A percentile compares a stretch with the other conserved stretches of the same genome.
These are phyloP conservation scores for Felis chaus DNA, from an alignment of 2,113 vertebrate species.

Conservation along the genomic window DNA sequence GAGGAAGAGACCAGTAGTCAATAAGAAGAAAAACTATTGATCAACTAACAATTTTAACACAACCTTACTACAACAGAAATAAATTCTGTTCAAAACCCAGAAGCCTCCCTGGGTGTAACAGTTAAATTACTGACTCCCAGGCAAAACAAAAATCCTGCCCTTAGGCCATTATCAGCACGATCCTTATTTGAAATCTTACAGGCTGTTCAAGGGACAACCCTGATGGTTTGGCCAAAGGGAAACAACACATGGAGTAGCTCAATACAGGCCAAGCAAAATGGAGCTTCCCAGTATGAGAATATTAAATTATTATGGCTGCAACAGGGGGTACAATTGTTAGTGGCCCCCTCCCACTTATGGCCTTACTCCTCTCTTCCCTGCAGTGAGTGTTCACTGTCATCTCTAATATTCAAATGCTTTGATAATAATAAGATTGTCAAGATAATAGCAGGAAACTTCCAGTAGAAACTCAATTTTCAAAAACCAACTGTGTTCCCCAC, in stretches of 20 bases:
- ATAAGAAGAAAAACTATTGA: slow-evolving; percentile 63
- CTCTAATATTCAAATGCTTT: slow-evolving; percentile 83
- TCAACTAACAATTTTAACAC: slow-evolving; percentile 67
- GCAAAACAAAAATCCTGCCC: slow-evolving; percentile 81
- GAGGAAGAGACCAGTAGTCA: slow-evolving; percentile 49
- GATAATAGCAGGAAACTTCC: slow-evolving; percentile 83
- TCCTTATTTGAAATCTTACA: slow-evolving; percentile 82
- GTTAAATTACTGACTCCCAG: slow-evolving; percentile 79
- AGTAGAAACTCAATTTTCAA: slow-evolving; percentile 78
- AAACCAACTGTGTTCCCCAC: slow-evolving; percentile 79
- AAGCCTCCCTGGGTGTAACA: slow-evolving; percentile 68
- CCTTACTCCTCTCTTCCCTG: slow-evolving; percentile 73
- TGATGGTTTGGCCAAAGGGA: slow-evolving; percentile 80
- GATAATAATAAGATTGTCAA: slow-evolving; percentile 84
- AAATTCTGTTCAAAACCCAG: slow-evolving; percentile 73
- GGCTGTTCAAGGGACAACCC: slow-evolving; percentile 73
- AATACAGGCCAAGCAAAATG: slow-evolving; percentile 52
- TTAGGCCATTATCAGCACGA: slow-evolving; percentile 83
- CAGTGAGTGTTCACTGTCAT: slow-evolving; percentile 74
- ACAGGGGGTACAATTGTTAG: slow-evolving; percentile 73
- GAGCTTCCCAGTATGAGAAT: slow-evolving; percentile 77
- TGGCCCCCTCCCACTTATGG: slow-evolving; percentile 72
- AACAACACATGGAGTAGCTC: slow-evolving; percentile 51
- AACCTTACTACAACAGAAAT: slow-evolving; percentile 73
- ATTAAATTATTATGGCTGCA: slow-evolving; percentile 83